Evolutionary conservation across 1,140 invertebrate species (phyloP).

Genomic region (Solenopsis fugax): DNA sequence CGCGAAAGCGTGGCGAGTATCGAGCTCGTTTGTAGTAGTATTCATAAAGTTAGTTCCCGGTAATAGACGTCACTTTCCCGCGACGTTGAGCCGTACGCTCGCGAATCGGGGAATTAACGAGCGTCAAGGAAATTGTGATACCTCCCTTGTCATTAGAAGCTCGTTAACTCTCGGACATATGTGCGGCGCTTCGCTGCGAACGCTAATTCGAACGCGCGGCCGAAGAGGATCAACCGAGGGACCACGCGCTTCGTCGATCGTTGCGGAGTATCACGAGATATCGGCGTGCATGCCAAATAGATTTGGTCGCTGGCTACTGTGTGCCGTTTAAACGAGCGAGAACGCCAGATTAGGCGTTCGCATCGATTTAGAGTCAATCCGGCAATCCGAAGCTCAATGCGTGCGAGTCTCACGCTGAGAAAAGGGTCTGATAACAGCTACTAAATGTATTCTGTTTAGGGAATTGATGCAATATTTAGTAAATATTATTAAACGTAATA

Average conservation of each 20-base stretch:
- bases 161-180: conserved; percentile 28
- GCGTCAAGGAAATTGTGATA: conserved; percentile 15
- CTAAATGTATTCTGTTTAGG: no score
- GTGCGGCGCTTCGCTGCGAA: not conserved
- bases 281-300: conserved; percentile 4
- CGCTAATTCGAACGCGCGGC: not conserved
- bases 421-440: no score
- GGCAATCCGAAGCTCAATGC: not conserved
- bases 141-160: conserved; percentile 10
- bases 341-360: not conserved
- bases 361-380: not conserved
- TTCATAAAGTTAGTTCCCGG: conserved; percentile 37
- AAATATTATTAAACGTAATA: no score
- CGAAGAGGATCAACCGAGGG: not conserved
- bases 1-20: not conserved
- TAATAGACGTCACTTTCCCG: conserved; percentile 34
- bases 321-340: not conserved
- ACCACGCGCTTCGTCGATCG: not conserved
- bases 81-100: not conserved
- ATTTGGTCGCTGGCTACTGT: not conserved
- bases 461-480: no score
- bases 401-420: not conserved
- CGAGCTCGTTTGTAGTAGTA: conserved; percentile 25
- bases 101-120: conserved; percentile 44
- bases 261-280: not conserved